Evolutionary conservation across 2,888 invertebrate species (phyloP), one percentile per base, ranked within the genome.

Genomic region (Drosophila buzzatii): DNA sequence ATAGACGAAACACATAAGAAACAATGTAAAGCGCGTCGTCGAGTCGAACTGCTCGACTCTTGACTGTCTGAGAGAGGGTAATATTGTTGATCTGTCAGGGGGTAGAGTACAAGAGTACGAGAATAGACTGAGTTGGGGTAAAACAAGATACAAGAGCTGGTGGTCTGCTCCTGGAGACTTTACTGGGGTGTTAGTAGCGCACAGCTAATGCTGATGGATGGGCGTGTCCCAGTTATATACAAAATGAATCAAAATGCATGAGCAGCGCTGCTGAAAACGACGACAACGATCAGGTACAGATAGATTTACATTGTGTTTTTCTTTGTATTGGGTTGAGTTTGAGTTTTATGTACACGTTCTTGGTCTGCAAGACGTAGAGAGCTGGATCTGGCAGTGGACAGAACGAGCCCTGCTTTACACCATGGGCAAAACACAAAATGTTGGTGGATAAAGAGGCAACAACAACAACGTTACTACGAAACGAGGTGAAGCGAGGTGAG

Each of bases 401-500:
- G 63, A 20, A 16, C 47, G 59, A 70, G 56, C 52, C 51, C 63
- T 79, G 67, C 69, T 66, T 64, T 41, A 63, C 75, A 79, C 79
- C 79, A 71, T 45, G 66, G 51, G 20, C 63, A 79, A 79, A 81
- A 74, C 27, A 78, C 68, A 81, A 77, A 59, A 53, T 39, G 41
- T 52, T 70, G 75, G 59, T 65, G 70, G 64, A 42, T 63, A 60
- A 63, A 68, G 74, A 68, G 60, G 72, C 58, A 70, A 83, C 85
- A 81, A 87, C 82, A 79, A 79, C 79, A 76, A 87, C 70, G 69
- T 82, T 82, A 86, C 81, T 70, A 76, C 79, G 64, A 66, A 72
- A 73, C 71, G 70, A 69, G 63, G 86, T 80, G 71, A 77, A 83
- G 72, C 79, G 39, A 41, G 55, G 47, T 58, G 68, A 60, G 56